Evolutionary conservation across 1,140 invertebrate species (phyloP), one percentile per base, ranked within the genome.

Genomic region (Drosophila pachea): DNA sequence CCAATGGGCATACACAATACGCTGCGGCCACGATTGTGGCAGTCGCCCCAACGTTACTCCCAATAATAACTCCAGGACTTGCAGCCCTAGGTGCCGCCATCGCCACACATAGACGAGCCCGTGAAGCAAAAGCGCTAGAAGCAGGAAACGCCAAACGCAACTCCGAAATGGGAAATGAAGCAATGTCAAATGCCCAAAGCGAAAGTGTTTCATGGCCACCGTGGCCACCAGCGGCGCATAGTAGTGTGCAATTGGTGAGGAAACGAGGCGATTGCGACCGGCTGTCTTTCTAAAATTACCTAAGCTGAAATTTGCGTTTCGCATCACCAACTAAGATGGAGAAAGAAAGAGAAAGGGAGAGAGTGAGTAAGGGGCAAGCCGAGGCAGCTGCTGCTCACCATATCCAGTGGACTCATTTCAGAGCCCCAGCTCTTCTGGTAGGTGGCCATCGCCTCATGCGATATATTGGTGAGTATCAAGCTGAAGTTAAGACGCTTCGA

Each of bases 1-100:
- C 86, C 86, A 87, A 16, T 88, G 78, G 12, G 67, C 56, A 12
- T 75, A 76, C 52, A 86, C 68, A 11, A 74, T n/a, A 2, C 86
- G 77, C 7, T 74, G 81, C 45, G 40, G 6, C 79, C 81, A 84
- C 6, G 16, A n/a, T 12, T 60, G 60, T 0, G 79, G 76, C 36
- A 76, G 14, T 0, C 54, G 67, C 0, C 12, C 12, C 40, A 84
- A 2, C 8, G 81, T 35, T 0, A 62, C 47, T 12, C 79, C 79
- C 55, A 84, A 38, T 11, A 84, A 14, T 22, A 84, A 9, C 33
- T 64, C 79, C 48, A 84, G 7, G 6, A 84, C 73, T 32, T 84
- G 69, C 5, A 54, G 8, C 0, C 60, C 81, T 1, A 33, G 31
- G 0, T 14, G n/a, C 0, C 56, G 43, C 61, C 62, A 70, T 0